A percentile compares a stretch with the other conserved stretches of the same genome.
These are phyloP conservation scores for Metacarcinus magister DNA, from an alignment of 2,888 invertebrate genomes.

Conservation along the genomic window DNA sequence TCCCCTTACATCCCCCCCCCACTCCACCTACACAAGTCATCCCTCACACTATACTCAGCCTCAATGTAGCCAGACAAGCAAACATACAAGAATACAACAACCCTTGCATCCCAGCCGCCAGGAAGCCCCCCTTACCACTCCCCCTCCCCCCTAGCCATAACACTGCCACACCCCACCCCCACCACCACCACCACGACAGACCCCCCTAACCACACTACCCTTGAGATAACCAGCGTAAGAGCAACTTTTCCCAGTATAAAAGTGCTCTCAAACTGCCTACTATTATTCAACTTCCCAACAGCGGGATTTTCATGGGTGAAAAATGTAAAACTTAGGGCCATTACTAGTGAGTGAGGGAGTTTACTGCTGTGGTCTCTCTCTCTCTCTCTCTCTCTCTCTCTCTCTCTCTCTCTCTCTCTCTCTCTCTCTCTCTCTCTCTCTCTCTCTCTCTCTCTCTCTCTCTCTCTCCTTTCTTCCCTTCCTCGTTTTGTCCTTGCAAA, in stretches of 20 bases:
- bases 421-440: conserved; percentile 6
- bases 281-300: conserved; percentile 63
- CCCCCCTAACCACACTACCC: background rate
- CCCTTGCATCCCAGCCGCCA: background rate
- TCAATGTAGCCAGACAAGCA: background rate
- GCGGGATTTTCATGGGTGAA: conserved; percentile 59
- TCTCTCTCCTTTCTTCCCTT: background rate
- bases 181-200: background rate
- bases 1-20: background rate
- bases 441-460: conserved; percentile 41
- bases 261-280: conserved; percentile 55
- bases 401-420: background rate
- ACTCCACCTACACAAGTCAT: background rate
- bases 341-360: conserved; percentile 53
- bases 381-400: too few relatives aligned
- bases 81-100: background rate
- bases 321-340: conserved; percentile 57
- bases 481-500: background rate
- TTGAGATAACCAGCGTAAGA: conserved; percentile 49
- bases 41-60: background rate
- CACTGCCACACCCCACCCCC: background rate
- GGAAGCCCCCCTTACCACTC: background rate
- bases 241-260: conserved; percentile 56
- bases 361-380: background rate
- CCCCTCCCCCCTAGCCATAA: background rate